These are phyloP conservation scores for Eurypyga helias DNA, from an alignment of 2,113 vertebrate genomes.

Conservation along the genomic window DNA sequence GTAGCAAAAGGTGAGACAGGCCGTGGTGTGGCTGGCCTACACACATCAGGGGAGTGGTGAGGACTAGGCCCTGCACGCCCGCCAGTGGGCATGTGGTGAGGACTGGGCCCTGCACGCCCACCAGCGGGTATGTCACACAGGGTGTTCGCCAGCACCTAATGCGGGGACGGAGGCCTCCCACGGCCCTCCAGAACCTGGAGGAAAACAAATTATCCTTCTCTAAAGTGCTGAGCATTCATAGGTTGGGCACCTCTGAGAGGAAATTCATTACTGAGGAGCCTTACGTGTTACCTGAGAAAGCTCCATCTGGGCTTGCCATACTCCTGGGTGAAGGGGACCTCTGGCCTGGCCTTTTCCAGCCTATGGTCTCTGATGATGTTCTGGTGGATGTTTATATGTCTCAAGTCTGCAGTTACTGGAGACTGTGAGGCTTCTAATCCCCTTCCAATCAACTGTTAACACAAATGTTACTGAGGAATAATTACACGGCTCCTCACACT, in stretches of 20 bases:
- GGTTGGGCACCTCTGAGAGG: not conserved
- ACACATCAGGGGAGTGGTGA: accelerated
- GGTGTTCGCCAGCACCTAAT: not conserved
- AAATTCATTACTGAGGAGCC: not conserved
- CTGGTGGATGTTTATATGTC: not conserved
- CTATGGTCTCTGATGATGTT: not conserved
- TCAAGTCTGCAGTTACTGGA: not conserved
- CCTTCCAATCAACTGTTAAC: not conserved
- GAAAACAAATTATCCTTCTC: not conserved
- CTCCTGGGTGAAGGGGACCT: not conserved
- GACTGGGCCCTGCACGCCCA: accelerated
- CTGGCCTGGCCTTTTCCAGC: not conserved
- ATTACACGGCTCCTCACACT: not conserved
- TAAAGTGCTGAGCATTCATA: not conserved
- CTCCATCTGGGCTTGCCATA: not conserved
- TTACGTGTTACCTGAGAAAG: not conserved
- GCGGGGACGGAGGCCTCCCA: accelerated
- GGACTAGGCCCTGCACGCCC: accelerated
- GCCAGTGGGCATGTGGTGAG: accelerated
- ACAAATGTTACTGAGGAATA: not conserved
- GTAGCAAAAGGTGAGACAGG: not conserved
- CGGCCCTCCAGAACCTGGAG: not conserved
- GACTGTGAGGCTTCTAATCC: not conserved
- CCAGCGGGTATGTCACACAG: not conserved
- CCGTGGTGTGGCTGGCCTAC: accelerated